These are phyloP conservation scores for Argya squamiceps DNA, from an alignment of 2,797 vertebrate species.

Conservation along the genomic window DNA sequence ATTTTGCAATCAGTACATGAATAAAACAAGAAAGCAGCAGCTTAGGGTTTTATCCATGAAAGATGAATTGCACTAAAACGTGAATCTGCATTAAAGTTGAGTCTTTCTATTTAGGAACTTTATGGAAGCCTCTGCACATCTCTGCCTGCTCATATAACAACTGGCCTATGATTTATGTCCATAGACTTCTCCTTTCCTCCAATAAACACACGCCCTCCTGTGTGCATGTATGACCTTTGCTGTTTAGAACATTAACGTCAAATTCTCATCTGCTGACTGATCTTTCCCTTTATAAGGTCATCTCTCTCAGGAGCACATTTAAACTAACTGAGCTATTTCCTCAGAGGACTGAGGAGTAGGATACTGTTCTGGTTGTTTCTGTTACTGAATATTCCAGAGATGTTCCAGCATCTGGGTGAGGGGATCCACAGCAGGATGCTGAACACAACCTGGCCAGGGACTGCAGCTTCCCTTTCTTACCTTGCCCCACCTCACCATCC, in stretches of 20 bases:
- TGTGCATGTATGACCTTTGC: background rate
- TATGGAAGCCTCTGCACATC: background rate
- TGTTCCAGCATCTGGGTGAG: background rate
- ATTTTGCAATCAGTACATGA: background rate
- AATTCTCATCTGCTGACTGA: background rate
- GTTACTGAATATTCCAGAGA: background rate
- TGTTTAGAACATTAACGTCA: background rate
- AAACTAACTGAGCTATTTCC: background rate
- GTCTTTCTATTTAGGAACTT: background rate
- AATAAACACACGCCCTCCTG: background rate
- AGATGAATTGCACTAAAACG: background rate
- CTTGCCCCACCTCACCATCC: accelerated
- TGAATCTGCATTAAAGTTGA: background rate
- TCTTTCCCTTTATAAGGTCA: slow-evolving; percentile 24
- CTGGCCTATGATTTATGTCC: background rate
- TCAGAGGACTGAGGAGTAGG: background rate
- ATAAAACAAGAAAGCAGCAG: background rate
- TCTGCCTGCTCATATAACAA: background rate
- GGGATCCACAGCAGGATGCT: background rate
- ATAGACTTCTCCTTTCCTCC: background rate
- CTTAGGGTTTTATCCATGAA: background rate
- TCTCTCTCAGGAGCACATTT: background rate
- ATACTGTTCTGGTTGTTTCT: background rate
- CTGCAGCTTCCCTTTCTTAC: background rate
- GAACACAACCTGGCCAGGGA: background rate